A percentile compares a stretch with the other conserved stretches of the same genome.
phyloP scores from a whole-genome alignment of 2,888 invertebrate genomes.

The Drosophila meridiana region DNA sequence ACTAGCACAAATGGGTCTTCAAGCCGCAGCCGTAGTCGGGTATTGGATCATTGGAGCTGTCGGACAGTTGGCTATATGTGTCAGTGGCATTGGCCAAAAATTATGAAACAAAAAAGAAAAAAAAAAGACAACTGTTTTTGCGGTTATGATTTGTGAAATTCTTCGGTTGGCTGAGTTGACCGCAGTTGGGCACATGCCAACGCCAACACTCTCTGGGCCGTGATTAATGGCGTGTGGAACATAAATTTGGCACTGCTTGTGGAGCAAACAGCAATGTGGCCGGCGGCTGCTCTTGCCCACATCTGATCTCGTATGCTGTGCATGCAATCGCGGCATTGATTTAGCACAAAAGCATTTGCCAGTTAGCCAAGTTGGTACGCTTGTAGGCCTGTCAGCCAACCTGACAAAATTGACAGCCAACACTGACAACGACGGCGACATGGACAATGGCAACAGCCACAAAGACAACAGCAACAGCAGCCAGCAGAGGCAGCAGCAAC shows the following conservation, averaged over 20 bases:
- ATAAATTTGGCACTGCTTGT: slow-evolving; percentile 67
- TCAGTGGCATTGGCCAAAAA: slow-evolving; percentile 57
- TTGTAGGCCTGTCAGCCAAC: slow-evolving; percentile 73
- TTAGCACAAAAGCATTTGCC: slow-evolving; percentile 49
- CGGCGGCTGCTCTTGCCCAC: slow-evolving; percentile 29
- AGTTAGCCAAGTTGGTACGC: slow-evolving; percentile 65
- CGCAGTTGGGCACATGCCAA: slow-evolving; percentile 48
- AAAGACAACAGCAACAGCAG: slow-evolving; percentile 6
- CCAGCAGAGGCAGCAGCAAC: slow-evolving; percentile 7
- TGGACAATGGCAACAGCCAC: slow-evolving; percentile 35
- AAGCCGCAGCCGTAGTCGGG: not conserved
- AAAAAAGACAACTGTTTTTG: slow-evolving; percentile 30
- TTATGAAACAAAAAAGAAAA: slow-evolving; percentile 4
- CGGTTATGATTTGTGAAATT: slow-evolving; percentile 74
- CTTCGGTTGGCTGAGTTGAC: slow-evolving; percentile 49
- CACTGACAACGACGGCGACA: slow-evolving; percentile 68
- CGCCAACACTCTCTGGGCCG: slow-evolving; percentile 53
- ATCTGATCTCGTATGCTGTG: slow-evolving; percentile 56
- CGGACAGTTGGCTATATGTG: slow-evolving; percentile 42
- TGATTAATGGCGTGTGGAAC: slow-evolving; percentile 72
- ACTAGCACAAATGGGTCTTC: slow-evolving; percentile 54
- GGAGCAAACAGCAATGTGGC: slow-evolving; percentile 18
- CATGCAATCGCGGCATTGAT: slow-evolving; percentile 56
- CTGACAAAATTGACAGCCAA: slow-evolving; percentile 80
- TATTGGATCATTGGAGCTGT: slow-evolving; percentile 10